Evolutionary conservation across 2,797 vertebrate genomes (phyloP).

Genomic region (Eulemur coronatus): DNA sequence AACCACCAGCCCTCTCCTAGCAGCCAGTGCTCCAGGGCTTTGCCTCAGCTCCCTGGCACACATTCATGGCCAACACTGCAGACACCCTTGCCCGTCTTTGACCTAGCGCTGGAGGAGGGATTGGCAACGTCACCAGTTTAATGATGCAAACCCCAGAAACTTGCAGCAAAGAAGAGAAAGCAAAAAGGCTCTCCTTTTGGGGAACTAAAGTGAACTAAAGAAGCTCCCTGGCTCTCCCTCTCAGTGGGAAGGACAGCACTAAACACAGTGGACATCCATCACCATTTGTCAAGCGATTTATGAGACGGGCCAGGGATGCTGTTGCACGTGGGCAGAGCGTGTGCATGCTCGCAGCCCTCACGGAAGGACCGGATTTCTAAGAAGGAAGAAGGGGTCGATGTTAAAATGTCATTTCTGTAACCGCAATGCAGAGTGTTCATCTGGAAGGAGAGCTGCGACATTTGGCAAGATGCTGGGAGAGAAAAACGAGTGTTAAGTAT

Average conservation of each 20-base stretch:
- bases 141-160: neutral
- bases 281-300: neutral
- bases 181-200: neutral
- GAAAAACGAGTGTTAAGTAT: neutral
- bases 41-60: neutral
- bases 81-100: neutral
- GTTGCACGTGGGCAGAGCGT: neutral
- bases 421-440: too few species aligned
- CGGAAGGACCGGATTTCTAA: neutral
- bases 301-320: neutral
- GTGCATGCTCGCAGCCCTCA: neutral
- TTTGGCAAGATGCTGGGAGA: neutral
- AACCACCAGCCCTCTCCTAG: too few species aligned
- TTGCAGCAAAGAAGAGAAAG: neutral
- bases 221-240: neutral
- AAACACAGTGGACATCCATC: accelerated
- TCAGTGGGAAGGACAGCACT: neutral
- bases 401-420: neutral
- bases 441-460: neutral
- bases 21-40: neutral
- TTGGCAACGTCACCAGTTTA: neutral
- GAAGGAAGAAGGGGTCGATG: neutral
- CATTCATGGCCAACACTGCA: neutral
- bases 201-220: neutral
- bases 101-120: neutral